These are phyloP conservation scores for Prenolepis imparis DNA, from an alignment of 2,888 invertebrate genomes.

Conservation along the genomic window DNA sequence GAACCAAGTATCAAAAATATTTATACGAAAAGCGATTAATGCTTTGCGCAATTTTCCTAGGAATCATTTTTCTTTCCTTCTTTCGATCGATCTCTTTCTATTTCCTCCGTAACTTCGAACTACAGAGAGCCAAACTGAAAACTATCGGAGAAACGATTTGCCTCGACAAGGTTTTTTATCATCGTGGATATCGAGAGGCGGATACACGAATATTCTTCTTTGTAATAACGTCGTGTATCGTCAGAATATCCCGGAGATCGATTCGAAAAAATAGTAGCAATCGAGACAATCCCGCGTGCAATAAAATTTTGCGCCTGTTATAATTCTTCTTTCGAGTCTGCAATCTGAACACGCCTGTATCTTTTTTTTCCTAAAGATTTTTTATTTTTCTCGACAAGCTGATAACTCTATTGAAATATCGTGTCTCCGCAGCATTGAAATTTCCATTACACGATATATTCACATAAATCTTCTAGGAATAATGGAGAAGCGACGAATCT, in stretches of 20 bases:
- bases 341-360: neutral
- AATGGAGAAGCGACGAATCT: neutral
- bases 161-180: constrained; percentile 18
- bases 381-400: neutral
- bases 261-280: constrained; percentile 5
- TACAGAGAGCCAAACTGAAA: neutral
- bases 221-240: neutral
- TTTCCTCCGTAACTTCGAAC: neutral
- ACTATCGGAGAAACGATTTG: constrained; percentile 30
- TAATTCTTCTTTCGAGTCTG: neutral
- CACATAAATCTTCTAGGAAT: constrained; percentile 1
- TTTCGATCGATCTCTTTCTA: neutral
- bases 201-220: constrained; percentile 15
- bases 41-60: neutral
- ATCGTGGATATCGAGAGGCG: constrained; percentile 13
- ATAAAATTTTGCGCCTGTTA: neutral
- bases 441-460: neutral
- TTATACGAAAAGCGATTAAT: neutral
- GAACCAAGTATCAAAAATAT: neutral
- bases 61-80: neutral
- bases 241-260: constrained; percentile 3
- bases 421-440: neutral
- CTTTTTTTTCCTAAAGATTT: neutral
- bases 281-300: neutral
- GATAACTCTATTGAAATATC: no score